phyloP scores from a whole-genome alignment of 2,113 vertebrate species.

The Camelus bactrianus region DNA sequence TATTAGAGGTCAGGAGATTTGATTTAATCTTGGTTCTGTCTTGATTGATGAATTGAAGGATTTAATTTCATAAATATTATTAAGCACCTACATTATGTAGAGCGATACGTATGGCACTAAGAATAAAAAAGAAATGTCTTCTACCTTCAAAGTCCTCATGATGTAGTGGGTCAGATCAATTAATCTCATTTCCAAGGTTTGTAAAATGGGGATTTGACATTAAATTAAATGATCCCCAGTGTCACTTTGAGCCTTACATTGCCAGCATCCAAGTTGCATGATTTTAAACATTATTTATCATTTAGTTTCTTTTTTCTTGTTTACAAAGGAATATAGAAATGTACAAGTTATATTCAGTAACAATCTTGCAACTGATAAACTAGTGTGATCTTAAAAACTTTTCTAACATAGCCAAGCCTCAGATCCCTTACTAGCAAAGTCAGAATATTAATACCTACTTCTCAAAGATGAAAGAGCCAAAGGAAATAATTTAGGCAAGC shows the following conservation, averaged over 20 bases:
- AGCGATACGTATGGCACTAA: neutral
- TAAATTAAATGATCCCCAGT: neutral
- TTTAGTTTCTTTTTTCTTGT: neutral
- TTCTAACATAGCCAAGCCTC: neutral
- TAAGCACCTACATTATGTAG: neutral
- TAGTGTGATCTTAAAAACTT: neutral
- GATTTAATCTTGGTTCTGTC: neutral
- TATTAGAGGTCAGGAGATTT: neutral
- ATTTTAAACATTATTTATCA: neutral
- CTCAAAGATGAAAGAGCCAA: conserved; percentile 14
- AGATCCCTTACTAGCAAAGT: neutral
- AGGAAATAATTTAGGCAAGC: conserved; percentile 34
- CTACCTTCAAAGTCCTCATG: neutral
- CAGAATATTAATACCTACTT: conserved; percentile 17
- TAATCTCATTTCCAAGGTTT: neutral
- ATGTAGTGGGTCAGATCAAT: neutral
- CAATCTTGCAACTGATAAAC: neutral
- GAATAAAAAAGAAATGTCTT: neutral
- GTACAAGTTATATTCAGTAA: neutral
- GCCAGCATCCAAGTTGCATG: neutral
- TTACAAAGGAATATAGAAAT: neutral
- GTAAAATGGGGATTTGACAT: neutral
- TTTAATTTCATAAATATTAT: neutral
- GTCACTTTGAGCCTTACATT: neutral
- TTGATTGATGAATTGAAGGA: neutral